Evolutionary conservation across 2,888 invertebrate genomes (phyloP).

Genomic region (Netelia melanura): DNA sequence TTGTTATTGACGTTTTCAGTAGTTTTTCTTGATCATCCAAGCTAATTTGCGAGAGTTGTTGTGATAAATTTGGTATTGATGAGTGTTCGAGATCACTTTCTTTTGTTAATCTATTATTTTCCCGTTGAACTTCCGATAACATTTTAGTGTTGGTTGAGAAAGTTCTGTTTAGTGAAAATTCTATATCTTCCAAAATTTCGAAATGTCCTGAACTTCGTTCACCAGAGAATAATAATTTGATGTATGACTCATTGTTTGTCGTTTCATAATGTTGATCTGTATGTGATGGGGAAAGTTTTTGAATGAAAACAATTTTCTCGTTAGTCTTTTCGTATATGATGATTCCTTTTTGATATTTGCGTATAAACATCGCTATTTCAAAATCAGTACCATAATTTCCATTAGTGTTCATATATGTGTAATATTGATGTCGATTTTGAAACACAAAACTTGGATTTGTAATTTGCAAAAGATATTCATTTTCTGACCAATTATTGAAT

Average conservation of each 20-base stretch:
- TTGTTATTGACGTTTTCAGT: not conserved
- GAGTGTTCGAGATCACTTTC: not conserved
- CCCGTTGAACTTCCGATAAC: not conserved
- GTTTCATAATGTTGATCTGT: conserved; percentile 1
- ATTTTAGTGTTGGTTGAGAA: not conserved
- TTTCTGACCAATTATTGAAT: not conserved
- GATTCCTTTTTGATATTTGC: too few relatives aligned
- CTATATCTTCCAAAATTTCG: not conserved
- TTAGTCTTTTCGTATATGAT: not conserved
- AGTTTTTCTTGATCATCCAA: not conserved
- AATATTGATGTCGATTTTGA: not conserved
- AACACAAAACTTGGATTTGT: not conserved
- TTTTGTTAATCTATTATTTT: not conserved
- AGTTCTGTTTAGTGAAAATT: not conserved
- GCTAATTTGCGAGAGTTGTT: conserved; percentile 3
- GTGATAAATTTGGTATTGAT: not conserved
- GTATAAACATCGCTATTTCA: conserved; percentile 1
- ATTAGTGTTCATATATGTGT: not conserved
- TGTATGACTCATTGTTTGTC: not conserved
- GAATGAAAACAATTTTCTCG: not conserved
- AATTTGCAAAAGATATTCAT: not conserved
- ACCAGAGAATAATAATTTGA: not conserved
- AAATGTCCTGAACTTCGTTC: not conserved
- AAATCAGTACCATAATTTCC: not conserved
- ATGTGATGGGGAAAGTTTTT: conserved; percentile 2